Evolutionary conservation across 2,113 vertebrate genomes (phyloP).

Genomic region (Mirounga angustirostris): DNA sequence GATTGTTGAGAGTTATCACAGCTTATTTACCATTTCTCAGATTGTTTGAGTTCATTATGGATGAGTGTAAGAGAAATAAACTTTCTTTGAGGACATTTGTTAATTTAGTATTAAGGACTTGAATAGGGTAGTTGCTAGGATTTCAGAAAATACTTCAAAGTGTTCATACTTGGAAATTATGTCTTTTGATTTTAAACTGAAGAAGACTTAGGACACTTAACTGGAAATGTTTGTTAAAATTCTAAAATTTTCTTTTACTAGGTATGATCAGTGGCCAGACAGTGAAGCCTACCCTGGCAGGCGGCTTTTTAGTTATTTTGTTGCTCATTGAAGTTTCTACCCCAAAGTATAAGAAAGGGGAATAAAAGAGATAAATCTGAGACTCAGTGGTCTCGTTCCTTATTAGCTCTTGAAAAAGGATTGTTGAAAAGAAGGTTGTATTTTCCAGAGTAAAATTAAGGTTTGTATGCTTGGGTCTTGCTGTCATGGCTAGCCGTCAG

Average conservation of each 20-base stretch:
- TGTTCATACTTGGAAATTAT: background rate
- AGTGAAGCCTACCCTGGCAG: background rate
- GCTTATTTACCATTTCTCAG: background rate
- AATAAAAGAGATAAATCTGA: background rate
- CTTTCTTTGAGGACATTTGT: background rate
- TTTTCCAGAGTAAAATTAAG: background rate
- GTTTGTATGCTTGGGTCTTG: background rate
- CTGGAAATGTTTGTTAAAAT: background rate
- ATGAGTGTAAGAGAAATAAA: background rate
- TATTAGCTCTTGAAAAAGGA: background rate
- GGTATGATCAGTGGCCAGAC: background rate
- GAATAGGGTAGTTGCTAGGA: background rate
- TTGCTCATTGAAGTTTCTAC: background rate
- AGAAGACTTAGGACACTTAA: background rate
- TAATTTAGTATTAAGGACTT: background rate
- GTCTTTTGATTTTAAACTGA: background rate
- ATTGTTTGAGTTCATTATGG: background rate
- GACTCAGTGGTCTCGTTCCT: background rate
- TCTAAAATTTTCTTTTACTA: background rate
- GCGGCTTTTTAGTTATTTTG: background rate
- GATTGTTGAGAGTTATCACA: background rate
- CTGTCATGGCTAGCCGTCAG: background rate
- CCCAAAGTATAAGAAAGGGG: background rate
- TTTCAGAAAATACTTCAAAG: conserved; percentile 18
- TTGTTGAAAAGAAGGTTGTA: background rate